Evolutionary conservation across 2,888 invertebrate species (phyloP), one percentile per base, ranked within the genome.

Genomic region (Cybosia mesomella): DNA sequence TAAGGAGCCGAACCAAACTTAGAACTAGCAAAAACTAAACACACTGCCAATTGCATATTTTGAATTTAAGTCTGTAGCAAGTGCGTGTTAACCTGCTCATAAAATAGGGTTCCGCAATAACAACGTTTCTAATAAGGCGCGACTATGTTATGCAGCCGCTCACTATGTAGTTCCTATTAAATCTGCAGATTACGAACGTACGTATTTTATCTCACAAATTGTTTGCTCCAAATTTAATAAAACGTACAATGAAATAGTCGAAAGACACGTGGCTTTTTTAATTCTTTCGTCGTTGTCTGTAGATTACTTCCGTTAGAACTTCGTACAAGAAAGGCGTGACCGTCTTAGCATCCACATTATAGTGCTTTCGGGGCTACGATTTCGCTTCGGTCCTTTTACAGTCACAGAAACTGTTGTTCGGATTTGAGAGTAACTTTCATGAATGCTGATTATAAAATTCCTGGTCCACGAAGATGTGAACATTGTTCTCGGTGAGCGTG

Each of bases 11-110:
- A 80, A 77, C 78, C 82, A 83, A 83, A 85, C 85, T 84, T 85
- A 87, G 84, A 81, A 79, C 77, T 84, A 83, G 90, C 89, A 90
- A 92, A 91, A 92, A 92, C 85, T 77, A 74, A 73, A 77, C 76
- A 69, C 65, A 63, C 79, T 62, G 81, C 63, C 69, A 68, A 71
- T 68, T 43, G 59, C 71, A 72, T 79, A 79, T 72, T 57, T 55
- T 58, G 39, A 63, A 10, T 70, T 64, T 58, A 73, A 66, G 49
- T 66, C 69, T 58, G 36, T 69, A 57, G 66, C 32, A 65, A 64
- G 24, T 59, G 59, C 58, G 58, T 28, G 34, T 59, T 58, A 34
- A 49, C 39, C 43, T 58, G 11, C 21, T 49, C 65, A 65, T 65
- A 36, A 66, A 66, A 55, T 36, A 67, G 58, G 9, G 57, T 62